Base-by-base conservation (phyloP, 2,113 vertebrate genomes). In the Silurus glanis region DNA sequence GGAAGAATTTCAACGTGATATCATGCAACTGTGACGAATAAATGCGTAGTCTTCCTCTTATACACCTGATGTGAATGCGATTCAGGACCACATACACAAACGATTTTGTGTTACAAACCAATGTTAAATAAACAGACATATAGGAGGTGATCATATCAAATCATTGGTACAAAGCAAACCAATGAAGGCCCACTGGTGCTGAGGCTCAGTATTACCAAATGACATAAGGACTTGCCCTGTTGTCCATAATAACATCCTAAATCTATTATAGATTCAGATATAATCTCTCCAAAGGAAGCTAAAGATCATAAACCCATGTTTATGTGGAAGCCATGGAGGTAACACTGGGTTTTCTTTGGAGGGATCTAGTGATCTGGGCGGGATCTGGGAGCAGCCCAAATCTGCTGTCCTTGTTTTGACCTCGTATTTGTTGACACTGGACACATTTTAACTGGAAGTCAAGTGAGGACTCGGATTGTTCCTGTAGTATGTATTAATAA, bases 351-450 rank as follows among this genome's bases (percentile, higher is more conserved):
- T 76, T 23, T 25, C 37, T 37, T 37, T 37, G 37, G 37, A 37
- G 37, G 37, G 9, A 3, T n/a, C 5, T 10, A 59, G 25, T 25
- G 25, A n/a, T 7, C 79, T 45, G 56, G 45, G 23, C 2, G 16
- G 45, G 2, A 78, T 64, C 14, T 66, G 2, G 59, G 72, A 62
- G 1, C 37, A 21, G 19, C 2, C 86, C 37, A 69, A 7, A 76
- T 72, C 61, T 82, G 66, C 23, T 61, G 85, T 61, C 85, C 90
- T 66, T 86, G 28, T n/a, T 14, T 21, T 80, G 19, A 86, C 86
- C 85, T 72, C 76, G 16, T 19, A 28, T 16, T 23, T 72, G 53
- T 58, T 71, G 37, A 80, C 71, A 86, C 14, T 28, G 51, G 21
- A 59, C 13, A 3, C 4, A 10, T 53, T 14, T 78, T 3, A 78